Conservation (phyloP, 2,888 invertebrate species). For the Hololepta plana region DNA sequence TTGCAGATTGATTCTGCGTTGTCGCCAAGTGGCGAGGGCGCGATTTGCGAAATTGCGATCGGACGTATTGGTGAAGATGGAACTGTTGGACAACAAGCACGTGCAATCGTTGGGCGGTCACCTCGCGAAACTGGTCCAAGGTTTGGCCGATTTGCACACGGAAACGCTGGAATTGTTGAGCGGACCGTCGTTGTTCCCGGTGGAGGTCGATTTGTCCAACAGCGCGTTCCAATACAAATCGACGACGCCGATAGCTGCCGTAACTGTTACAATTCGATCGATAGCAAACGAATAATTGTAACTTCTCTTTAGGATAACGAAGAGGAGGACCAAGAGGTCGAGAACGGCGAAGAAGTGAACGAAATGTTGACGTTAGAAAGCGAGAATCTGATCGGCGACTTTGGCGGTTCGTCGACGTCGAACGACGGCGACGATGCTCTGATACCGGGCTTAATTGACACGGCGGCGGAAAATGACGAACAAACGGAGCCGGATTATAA, state of each 20-base stretch:
- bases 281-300: too few relatives aligned
- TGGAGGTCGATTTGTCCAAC: slow-evolving; percentile 86
- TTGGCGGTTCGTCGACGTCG: neutral
- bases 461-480: too few relatives aligned
- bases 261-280: slow-evolving; percentile 10
- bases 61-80: slow-evolving; percentile 92
- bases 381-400: neutral
- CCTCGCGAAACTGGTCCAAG: slow-evolving; percentile 65
- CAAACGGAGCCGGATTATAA: slow-evolving; percentile 24
- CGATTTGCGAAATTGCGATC: slow-evolving; percentile 69
- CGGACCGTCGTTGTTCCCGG: slow-evolving; percentile 72
- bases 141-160: slow-evolving; percentile 40
- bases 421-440: slow-evolving; percentile 10
- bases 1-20: slow-evolving; percentile 70
- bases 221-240: slow-evolving; percentile 84
- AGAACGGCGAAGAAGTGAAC: slow-evolving; percentile 24
- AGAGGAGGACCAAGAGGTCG: slow-evolving; percentile 33
- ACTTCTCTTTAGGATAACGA: slow-evolving; percentile 26
- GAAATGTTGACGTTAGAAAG: slow-evolving; percentile 11
- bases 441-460: slow-evolving; percentile 13
- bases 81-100: slow-evolving; percentile 93
- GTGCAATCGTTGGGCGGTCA: slow-evolving; percentile 88
- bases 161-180: slow-evolving; percentile 62
- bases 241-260: slow-evolving; percentile 29
- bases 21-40: slow-evolving; percentile 83